phyloP scores from a whole-genome alignment of 2,113 vertebrate genomes.

The Myotis davidii region DNA sequence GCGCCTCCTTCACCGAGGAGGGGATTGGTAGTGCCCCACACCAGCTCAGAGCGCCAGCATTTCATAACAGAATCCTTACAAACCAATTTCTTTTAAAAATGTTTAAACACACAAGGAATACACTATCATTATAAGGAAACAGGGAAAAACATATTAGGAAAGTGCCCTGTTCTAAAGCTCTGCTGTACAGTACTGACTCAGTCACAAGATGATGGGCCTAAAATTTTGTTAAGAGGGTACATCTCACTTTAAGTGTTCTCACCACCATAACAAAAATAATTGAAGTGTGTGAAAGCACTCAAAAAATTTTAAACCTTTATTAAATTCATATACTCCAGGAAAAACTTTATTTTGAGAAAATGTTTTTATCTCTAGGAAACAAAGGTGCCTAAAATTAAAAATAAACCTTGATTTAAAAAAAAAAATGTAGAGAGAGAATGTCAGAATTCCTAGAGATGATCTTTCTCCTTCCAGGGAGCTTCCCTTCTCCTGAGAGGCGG shows the following conservation, averaged over 20 bases:
- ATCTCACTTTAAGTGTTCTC: neutral
- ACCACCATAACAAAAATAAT: neutral
- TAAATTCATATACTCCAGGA: neutral
- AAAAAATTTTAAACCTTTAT: neutral
- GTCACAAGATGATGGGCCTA: neutral
- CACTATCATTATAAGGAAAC: neutral
- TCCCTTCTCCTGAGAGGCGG: neutral
- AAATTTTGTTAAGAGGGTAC: neutral
- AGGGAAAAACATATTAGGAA: neutral
- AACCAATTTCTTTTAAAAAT: neutral
- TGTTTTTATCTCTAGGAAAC: neutral
- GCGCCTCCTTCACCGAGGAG: neutral
- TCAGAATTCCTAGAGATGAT: neutral
- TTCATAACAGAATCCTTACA: neutral
- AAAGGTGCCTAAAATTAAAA: slow-evolving; percentile 9
- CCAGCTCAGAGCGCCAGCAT: neutral
- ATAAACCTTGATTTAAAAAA: neutral
- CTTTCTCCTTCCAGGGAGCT: neutral
- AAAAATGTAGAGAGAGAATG: neutral
- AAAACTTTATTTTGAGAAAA: neutral
- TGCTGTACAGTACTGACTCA: too few species aligned
- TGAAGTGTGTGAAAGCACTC: neutral
- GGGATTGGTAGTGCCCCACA: neutral
- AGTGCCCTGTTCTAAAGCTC: neutral
- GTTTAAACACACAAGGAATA: neutral